Evolutionary conservation across 2,797 vertebrate species (phyloP).

Genomic region (Channallabes apus): DNA sequence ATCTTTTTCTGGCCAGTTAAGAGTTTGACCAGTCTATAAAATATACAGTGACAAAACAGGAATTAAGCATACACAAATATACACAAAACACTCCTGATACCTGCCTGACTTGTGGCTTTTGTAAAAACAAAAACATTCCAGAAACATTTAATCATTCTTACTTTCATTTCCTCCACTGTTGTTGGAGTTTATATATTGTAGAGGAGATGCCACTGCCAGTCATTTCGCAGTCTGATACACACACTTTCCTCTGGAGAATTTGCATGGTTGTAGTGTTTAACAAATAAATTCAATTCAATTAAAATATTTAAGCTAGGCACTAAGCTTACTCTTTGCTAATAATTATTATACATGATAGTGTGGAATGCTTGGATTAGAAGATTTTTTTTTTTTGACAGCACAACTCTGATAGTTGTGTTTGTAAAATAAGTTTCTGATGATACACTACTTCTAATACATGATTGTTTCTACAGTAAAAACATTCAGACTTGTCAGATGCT

Average conservation of each 20-base stretch:
- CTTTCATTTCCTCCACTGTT: neutral
- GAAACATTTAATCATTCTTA: neutral
- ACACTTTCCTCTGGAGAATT: neutral
- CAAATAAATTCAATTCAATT: neutral
- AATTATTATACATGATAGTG: neutral
- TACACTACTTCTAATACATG: neutral
- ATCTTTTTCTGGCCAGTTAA: neutral
- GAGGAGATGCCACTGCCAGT: neutral
- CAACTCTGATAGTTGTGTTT: neutral
- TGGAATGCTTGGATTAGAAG: neutral
- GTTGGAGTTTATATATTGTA: neutral
- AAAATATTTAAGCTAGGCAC: neutral
- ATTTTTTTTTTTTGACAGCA: neutral
- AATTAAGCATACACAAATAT: neutral
- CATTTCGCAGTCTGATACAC: neutral
- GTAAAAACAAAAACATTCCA: conserved; percentile 1
- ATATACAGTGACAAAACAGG: neutral
- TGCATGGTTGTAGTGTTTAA: neutral
- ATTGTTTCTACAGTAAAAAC: neutral
- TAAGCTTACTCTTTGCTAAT: neutral
- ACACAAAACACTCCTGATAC: neutral
- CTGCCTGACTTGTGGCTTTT: conserved; percentile 3
- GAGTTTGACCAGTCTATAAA: neutral
- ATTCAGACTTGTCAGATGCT: neutral
- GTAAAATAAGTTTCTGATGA: neutral